Conservation (phyloP, 2,113 vertebrate genomes). For the Pseudorasbora parva region DNA sequence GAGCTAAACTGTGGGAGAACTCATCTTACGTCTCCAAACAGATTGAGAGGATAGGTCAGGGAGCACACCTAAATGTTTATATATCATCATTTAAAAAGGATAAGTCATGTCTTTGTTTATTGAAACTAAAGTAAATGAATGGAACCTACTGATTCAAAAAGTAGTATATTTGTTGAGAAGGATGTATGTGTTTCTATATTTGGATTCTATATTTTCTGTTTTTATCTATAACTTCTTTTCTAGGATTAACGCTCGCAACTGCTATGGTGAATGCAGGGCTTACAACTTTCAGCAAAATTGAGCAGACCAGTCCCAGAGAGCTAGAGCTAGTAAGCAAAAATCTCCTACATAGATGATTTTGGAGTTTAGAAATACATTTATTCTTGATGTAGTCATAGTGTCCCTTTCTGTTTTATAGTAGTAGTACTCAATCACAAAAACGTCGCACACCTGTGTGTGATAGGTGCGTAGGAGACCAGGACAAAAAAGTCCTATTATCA, state of each 20-base stretch:
- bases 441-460: too few species aligned
- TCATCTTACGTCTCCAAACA: constrained; percentile 91
- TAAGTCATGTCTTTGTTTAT: too few species aligned
- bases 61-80: not conserved
- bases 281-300: constrained; percentile 93
- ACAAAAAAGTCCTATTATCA: too few species aligned
- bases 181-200: not conserved
- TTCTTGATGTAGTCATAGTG: not conserved
- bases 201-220: too few species aligned
- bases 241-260: constrained; percentile 89
- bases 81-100: not conserved
- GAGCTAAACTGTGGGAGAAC: constrained; percentile 94
- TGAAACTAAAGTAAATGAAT: not conserved
- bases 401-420: not conserved
- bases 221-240: too few species aligned
- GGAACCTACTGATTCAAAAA: not conserved
- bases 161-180: not conserved
- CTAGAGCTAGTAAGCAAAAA: constrained; percentile 86
- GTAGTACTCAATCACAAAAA: too few species aligned
- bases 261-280: constrained; percentile 95
- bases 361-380: not conserved
- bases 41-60: constrained; percentile 93
- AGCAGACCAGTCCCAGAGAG: constrained; percentile 88
- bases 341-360: not conserved
- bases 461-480: too few species aligned